These are phyloP conservation scores for Trochalopteron elliotii DNA, from an alignment of 2,113 vertebrate species.

Conservation along the genomic window DNA sequence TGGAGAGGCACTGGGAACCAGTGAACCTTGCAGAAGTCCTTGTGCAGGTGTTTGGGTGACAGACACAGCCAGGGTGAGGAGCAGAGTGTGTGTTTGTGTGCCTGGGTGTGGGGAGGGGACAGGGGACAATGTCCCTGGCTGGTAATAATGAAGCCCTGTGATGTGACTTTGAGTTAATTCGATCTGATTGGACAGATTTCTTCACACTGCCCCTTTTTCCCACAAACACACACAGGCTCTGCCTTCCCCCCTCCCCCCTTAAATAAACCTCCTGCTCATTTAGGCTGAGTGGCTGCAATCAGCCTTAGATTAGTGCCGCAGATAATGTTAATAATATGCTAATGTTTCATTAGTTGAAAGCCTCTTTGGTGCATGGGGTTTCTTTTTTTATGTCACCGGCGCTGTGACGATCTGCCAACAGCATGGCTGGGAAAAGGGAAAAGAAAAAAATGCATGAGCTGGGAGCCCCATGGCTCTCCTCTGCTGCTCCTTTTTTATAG, in stretches of 20 bases:
- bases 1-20: no score
- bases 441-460: conserved; percentile 8
- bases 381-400: conserved; percentile 68
- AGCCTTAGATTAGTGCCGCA: conserved; percentile 73
- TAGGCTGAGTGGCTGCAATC: conserved; percentile 80
- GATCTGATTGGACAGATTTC: conserved; percentile 60
- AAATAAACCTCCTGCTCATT: conserved; percentile 81
- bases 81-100: not conserved
- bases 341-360: conserved; percentile 91
- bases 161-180: conserved; percentile 49
- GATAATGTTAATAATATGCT: conserved; percentile 87
- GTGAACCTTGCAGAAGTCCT: not conserved
- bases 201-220: conserved; percentile 15
- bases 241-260: conserved; percentile 45
- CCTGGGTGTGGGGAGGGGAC: not conserved
- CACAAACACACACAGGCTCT: not conserved
- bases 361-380: conserved; percentile 66
- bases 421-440: conserved; percentile 11
- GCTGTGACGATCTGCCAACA: conserved; percentile 58
- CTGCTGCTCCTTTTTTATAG: conserved; percentile 31
- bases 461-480: conserved; percentile 51
- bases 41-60: not conserved
- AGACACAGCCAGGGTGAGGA: not conserved
- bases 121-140: not conserved
- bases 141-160: not conserved